Evolutionary conservation across 1,140 invertebrate species (phyloP).

Genomic region (Cecropterus lyciades): DNA sequence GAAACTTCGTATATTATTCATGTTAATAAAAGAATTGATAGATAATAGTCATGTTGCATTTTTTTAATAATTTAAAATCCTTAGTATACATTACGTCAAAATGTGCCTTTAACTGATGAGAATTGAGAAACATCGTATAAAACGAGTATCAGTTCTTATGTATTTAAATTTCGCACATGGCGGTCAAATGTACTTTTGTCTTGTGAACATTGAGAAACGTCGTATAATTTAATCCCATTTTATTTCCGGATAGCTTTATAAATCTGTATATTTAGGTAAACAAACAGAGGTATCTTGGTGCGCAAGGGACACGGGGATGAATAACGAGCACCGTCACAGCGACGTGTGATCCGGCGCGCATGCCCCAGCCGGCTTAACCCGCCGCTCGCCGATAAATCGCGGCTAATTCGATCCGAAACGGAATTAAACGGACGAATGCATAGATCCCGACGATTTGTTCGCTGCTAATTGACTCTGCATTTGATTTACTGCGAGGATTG

Average conservation of each 20-base stretch:
- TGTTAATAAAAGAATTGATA: too few species aligned
- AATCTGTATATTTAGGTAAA: conserved; percentile 48
- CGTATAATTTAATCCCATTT: neutral
- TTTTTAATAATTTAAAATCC: too few species aligned
- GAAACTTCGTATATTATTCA: too few species aligned
- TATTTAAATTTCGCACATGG: too few species aligned
- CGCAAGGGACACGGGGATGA: conserved; percentile 67
- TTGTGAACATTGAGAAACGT: too few species aligned
- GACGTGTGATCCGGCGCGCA: conserved; percentile 82
- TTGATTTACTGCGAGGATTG: conserved; percentile 56
- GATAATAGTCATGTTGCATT: too few species aligned
- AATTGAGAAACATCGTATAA: too few species aligned
- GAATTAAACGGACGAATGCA: conserved; percentile 80
- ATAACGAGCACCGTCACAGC: conserved; percentile 85
- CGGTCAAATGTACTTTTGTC: too few species aligned
- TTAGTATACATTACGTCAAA: too few species aligned
- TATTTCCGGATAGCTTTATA: conserved; percentile 27
- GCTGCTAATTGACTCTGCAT: conserved; percentile 68
- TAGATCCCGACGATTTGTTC: conserved; percentile 81
- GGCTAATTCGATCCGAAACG: conserved; percentile 79
- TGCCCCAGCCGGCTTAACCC: conserved; percentile 67
- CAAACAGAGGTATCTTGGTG: conserved; percentile 65
- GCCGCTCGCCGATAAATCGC: conserved; percentile 76
- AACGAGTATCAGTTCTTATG: too few species aligned
- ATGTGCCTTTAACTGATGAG: too few species aligned